A percentile compares a stretch with the other conserved stretches of the same genome.
These are phyloP conservation scores for Aurelia coerulea DNA, from an alignment of 30 jellyfish, hydroid and myxozoan species.

Conservation along the genomic window DNA sequence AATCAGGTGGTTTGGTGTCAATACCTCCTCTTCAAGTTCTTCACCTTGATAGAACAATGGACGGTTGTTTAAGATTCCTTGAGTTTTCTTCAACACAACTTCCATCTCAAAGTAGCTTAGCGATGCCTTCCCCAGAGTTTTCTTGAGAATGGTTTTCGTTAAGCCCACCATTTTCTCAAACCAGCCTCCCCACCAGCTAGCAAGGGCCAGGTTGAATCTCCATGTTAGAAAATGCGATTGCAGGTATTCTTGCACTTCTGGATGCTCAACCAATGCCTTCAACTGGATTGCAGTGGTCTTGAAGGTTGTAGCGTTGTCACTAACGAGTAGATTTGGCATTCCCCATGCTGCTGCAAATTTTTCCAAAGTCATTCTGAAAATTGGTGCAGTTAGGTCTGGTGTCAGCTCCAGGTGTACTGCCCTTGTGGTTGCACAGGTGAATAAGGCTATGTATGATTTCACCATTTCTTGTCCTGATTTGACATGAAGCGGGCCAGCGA, in stretches of 20 bases:
- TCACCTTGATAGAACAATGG: constrained; percentile 41
- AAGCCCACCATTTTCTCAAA: constrained; percentile 44
- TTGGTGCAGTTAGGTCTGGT: background rate
- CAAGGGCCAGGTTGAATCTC: constrained; percentile 23
- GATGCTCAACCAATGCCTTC: background rate
- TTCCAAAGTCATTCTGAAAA: constrained; percentile 1
- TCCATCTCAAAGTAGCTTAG: constrained; percentile 21
- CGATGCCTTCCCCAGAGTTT: constrained; percentile 14
- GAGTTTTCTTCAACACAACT: constrained; percentile 15
- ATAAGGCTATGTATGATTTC: constrained; percentile 2
- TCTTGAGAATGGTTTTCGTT: constrained; percentile 21
- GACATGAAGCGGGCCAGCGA: constrained; percentile 22
- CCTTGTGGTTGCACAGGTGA: background rate
- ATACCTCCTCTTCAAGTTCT: constrained; percentile 17
- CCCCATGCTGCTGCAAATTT: constrained; percentile 29
- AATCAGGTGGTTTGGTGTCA: constrained; percentile 56
- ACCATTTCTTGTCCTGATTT: background rate
- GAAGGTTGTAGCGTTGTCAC: constrained; percentile 48
- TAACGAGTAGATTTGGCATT: background rate
- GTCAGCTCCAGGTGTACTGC: constrained; percentile 20
- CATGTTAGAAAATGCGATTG: background rate
- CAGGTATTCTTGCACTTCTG: too few species aligned
- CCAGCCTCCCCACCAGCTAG: constrained; percentile 57
- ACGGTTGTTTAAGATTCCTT: constrained; percentile 4
- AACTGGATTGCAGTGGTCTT: constrained; percentile 18